These are phyloP conservation scores for Cecropterus lyciades DNA, from an alignment of 1,140 invertebrate species.

Conservation along the genomic window DNA sequence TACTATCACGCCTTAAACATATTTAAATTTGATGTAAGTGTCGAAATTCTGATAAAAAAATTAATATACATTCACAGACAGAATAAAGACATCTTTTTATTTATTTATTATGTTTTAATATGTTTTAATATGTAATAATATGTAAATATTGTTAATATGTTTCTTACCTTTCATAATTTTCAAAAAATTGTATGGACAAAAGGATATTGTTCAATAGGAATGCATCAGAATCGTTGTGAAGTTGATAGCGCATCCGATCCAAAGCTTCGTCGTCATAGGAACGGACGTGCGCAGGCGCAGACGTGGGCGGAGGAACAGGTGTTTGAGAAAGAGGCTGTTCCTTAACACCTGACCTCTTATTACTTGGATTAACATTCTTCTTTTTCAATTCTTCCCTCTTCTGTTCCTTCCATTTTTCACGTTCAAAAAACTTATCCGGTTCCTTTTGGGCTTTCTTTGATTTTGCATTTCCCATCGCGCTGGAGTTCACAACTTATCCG, in stretches of 20 bases:
- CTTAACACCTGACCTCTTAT: conserved; percentile 55
- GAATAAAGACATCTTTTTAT: too few species aligned
- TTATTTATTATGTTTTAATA: too few species aligned
- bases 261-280: conserved; percentile 81
- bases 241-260: conserved; percentile 84
- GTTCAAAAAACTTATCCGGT: conserved; percentile 76
- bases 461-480: conserved; percentile 77
- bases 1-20: too few species aligned
- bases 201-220: conserved; percentile 92
- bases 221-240: conserved; percentile 86
- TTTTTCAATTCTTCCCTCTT: conserved; percentile 67
- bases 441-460: conserved; percentile 71
- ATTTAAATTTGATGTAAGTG: too few species aligned
- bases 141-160: not conserved
- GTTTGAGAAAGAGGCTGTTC: conserved; percentile 47
- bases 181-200: conserved; percentile 90
- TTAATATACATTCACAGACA: too few species aligned
- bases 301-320: conserved; percentile 37
- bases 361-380: conserved; percentile 51
- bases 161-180: conserved; percentile 89
- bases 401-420: conserved; percentile 69
- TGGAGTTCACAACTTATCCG: conserved; percentile 29
- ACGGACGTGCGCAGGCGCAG: conserved; percentile 54
- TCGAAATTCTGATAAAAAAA: too few species aligned
- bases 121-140: too few species aligned